Conservation (phyloP, 2,888 invertebrate genomes). For the Rhagonycha lutea region DNA sequence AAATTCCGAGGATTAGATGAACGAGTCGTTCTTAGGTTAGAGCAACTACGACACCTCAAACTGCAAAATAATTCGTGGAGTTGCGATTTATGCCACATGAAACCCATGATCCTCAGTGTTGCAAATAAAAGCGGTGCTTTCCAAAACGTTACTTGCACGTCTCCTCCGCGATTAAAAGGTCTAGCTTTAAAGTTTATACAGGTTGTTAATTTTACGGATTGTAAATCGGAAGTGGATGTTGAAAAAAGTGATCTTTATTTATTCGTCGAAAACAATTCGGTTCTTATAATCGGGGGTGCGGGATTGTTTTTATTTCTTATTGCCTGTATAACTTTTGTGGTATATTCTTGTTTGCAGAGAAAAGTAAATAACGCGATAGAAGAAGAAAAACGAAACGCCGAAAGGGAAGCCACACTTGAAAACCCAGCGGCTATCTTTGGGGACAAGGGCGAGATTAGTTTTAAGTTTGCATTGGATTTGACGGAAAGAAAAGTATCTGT, state of each 20-base stretch:
- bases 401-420: conserved; percentile 43
- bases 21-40: conserved; percentile 61
- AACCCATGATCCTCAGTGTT: conserved; percentile 61
- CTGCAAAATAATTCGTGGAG: conserved; percentile 70
- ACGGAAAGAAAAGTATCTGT: conserved; percentile 53
- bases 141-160: conserved; percentile 61
- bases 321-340: conserved; percentile 54
- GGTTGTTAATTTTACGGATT: conserved; percentile 53
- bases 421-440: conserved; percentile 53
- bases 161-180: conserved; percentile 62
- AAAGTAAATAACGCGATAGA: conserved; percentile 58
- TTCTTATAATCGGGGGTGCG: conserved; percentile 60
- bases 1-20: conserved; percentile 67
- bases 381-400: conserved; percentile 41
- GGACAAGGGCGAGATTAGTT: conserved; percentile 60
- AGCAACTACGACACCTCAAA: conserved; percentile 60
- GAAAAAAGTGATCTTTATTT: conserved; percentile 50
- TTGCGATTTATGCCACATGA: conserved; percentile 69
- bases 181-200: conserved; percentile 50
- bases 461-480: conserved; percentile 61
- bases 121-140: conserved; percentile 61
- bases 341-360: conserved; percentile 70
- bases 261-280: conserved; percentile 52
- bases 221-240: conserved; percentile 57
- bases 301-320: conserved; percentile 57